phyloP scores from a whole-genome alignment of 2,888 invertebrate genomes.

The Cepaea hortensis region DNA sequence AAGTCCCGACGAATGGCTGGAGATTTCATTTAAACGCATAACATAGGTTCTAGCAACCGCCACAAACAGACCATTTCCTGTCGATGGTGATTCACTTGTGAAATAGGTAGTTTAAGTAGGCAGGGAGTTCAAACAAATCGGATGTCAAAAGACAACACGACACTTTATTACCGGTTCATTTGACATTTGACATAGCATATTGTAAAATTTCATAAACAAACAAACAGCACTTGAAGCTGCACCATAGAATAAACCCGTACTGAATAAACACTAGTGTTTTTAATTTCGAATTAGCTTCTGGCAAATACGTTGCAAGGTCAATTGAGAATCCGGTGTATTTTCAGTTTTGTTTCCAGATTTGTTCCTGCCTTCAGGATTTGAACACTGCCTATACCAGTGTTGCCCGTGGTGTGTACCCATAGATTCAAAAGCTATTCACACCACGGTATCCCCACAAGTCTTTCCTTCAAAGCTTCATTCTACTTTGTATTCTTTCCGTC shows the following conservation, averaged over 20 bases:
- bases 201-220: background rate
- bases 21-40: too few relatives aligned
- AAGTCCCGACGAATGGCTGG: background rate
- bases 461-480: background rate
- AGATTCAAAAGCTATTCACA: conserved; percentile 17
- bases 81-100: background rate
- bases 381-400: too few relatives aligned
- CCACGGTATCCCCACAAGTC: background rate
- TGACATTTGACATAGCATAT: conserved; percentile 2
- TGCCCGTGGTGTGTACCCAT: too few relatives aligned
- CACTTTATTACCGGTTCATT: conserved; percentile 7
- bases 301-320: background rate
- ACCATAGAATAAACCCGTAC: background rate
- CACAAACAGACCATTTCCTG: background rate
- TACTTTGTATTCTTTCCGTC: background rate
- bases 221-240: background rate
- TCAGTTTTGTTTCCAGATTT: background rate
- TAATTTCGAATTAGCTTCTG: background rate
- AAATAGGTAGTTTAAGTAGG: background rate
- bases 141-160: conserved; percentile 5
- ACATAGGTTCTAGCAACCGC: background rate
- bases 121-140: background rate
- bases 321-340: background rate
- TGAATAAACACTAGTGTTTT: background rate
- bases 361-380: background rate